These are phyloP conservation scores for Drosophila barbarae DNA, from an alignment of 2,888 invertebrate species.

Conservation along the genomic window DNA sequence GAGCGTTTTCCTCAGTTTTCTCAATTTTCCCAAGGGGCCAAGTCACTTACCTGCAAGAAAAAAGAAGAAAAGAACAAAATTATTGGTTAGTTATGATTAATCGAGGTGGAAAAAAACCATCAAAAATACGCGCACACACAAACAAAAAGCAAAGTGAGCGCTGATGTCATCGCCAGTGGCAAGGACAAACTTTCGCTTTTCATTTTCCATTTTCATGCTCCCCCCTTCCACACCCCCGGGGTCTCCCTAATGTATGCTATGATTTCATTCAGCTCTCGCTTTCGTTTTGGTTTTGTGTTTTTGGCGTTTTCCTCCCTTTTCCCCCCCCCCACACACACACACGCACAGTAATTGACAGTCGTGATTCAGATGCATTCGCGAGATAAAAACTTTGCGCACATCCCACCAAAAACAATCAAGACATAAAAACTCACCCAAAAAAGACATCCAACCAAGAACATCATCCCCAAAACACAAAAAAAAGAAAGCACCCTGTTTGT, in stretches of 20 bases:
- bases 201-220: not conserved
- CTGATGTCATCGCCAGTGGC: conserved; percentile 57
- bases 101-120: conserved; percentile 12
- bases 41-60: conserved; percentile 52
- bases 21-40: not conserved
- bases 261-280: conserved; percentile 19
- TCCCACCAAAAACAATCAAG: conserved; percentile 66
- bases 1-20: conserved; percentile 2
- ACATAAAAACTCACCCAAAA: conserved; percentile 49
- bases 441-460: not conserved
- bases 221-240: not conserved
- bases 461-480: not conserved
- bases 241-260: conserved; percentile 61
- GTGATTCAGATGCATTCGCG: conserved; percentile 59
- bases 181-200: conserved; percentile 64
- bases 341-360: conserved; percentile 66
- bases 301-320: conserved; percentile 7
- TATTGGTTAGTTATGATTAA: conserved; percentile 28
- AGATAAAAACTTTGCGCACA: conserved; percentile 59
- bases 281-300: conserved; percentile 4
- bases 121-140: conserved; percentile 2
- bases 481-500: conserved; percentile 5
- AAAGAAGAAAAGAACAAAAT: conserved; percentile 10
- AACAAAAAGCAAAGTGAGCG: conserved; percentile 6
- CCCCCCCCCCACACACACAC: conserved; percentile 17